phyloP scores from a whole-genome alignment of 2,888 invertebrate genomes.

The Clunio marinus region DNA sequence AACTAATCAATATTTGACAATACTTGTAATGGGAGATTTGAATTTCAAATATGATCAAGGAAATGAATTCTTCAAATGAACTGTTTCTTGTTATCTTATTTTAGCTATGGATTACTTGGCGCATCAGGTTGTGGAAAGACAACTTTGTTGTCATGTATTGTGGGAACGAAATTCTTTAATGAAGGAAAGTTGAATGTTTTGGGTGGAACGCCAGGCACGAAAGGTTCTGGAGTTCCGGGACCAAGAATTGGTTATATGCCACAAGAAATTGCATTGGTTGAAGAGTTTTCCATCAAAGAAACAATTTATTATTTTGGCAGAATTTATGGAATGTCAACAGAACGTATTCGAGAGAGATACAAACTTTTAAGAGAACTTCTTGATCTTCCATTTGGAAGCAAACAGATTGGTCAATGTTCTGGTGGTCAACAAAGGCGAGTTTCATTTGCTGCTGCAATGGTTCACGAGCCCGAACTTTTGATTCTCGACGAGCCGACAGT shows the following conservation, averaged over 20 bases:
- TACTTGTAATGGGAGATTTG: too few relatives aligned
- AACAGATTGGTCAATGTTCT: slow-evolving; percentile 67
- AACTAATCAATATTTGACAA: too few relatives aligned
- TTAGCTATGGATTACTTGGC: slow-evolving; percentile 79
- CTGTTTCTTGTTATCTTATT: too few relatives aligned
- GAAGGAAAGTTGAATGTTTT: slow-evolving; percentile 70
- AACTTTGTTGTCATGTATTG: slow-evolving; percentile 77
- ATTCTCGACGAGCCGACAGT: too few relatives aligned
- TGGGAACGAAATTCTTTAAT: slow-evolving; percentile 70
- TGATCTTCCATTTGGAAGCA: slow-evolving; percentile 66
- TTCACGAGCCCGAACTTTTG: slow-evolving; percentile 83
- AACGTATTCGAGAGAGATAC: slow-evolving; percentile 62
- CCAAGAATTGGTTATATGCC: slow-evolving; percentile 83
- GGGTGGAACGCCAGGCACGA: slow-evolving; percentile 65
- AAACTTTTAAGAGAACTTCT: slow-evolving; percentile 65
- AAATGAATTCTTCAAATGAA: neutral
- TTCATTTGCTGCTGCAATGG: slow-evolving; percentile 81
- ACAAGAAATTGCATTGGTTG: slow-evolving; percentile 77
- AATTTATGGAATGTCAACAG: slow-evolving; percentile 70
- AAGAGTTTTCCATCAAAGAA: slow-evolving; percentile 75
- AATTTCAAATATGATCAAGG: too few relatives aligned
- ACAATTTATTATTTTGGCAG: slow-evolving; percentile 83
- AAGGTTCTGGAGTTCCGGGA: slow-evolving; percentile 62
- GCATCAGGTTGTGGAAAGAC: slow-evolving; percentile 91
- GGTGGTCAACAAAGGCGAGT: slow-evolving; percentile 89